phyloP scores from a whole-genome alignment of 2,888 invertebrate genomes.

The Polia nebulosa region DNA sequence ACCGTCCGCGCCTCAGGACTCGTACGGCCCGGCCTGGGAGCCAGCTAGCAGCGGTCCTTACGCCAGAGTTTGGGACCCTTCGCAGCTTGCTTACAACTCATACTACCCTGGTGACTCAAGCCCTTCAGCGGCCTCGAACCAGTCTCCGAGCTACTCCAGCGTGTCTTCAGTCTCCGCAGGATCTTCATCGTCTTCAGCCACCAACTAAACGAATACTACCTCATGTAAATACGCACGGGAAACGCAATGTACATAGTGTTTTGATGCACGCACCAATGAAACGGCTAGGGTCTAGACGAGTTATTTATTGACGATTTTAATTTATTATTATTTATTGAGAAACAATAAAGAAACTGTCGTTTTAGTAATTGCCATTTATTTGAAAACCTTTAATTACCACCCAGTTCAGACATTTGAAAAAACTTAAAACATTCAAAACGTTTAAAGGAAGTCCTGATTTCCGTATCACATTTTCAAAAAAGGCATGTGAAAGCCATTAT shows the following conservation, averaged over 20 bases:
- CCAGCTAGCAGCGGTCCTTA: slow-evolving; percentile 94
- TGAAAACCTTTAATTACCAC: neutral
- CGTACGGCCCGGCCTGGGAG: slow-evolving; percentile 94
- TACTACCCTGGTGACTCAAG: slow-evolving; percentile 93
- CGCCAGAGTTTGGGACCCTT: slow-evolving; percentile 94
- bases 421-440: neutral
- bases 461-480: neutral
- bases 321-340: slow-evolving; percentile 88
- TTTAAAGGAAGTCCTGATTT: neutral
- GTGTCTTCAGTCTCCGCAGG: slow-evolving; percentile 86
- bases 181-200: slow-evolving; percentile 79
- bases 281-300: slow-evolving; percentile 84
- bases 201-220: slow-evolving; percentile 78
- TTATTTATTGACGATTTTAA: slow-evolving; percentile 85
- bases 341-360: slow-evolving; percentile 86
- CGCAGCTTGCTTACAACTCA: slow-evolving; percentile 93
- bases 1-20: slow-evolving; percentile 92
- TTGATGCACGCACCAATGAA: slow-evolving; percentile 80
- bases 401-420: too few relatives aligned
- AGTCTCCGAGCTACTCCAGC: slow-evolving; percentile 88
- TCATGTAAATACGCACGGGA: slow-evolving; percentile 76
- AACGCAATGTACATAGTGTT: slow-evolving; percentile 78
- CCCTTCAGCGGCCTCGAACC: slow-evolving; percentile 90
- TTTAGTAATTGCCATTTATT: slow-evolving; percentile 69
- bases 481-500: slow-evolving; percentile 20